A percentile compares a stretch with the other conserved stretches of the same genome.
Conservation (phyloP, 2,888 invertebrate species). For the Nomada ruficornis region DNA sequence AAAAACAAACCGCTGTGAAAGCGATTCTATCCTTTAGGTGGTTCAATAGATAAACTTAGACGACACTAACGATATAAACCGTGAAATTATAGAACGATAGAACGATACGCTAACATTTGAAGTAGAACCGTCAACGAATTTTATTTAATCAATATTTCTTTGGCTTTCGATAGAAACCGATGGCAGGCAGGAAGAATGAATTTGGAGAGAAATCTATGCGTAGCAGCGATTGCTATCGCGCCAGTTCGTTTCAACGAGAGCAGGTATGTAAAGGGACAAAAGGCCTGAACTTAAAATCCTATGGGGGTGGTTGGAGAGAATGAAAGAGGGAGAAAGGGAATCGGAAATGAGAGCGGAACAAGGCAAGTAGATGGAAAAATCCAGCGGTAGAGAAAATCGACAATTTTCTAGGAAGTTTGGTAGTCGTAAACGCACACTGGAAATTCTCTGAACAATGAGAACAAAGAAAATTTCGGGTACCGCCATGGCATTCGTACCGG, state of each 20-base stretch:
- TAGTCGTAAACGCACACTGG: conserved; percentile 59
- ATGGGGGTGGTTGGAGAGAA: conserved; percentile 30
- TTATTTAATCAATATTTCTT: background rate
- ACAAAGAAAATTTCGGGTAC: conserved; percentile 78
- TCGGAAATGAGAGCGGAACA: conserved; percentile 30
- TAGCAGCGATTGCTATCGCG: conserved; percentile 34
- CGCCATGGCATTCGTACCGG: conserved; percentile 70
- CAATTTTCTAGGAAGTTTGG: conserved; percentile 71
- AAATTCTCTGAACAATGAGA: conserved; percentile 77
- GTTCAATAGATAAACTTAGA: background rate
- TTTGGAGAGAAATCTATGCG: conserved; percentile 19
- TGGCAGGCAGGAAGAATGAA: background rate
- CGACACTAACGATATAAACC: background rate
- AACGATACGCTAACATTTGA: background rate
- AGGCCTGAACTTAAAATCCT: conserved; percentile 52
- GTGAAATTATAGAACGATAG: background rate
- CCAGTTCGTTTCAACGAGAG: conserved; percentile 48
- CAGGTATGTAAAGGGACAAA: conserved; percentile 68
- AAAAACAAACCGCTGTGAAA: background rate
- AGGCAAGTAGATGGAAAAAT: conserved; percentile 48
- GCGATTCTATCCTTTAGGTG: background rate
- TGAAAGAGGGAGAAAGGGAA: conserved; percentile 20
- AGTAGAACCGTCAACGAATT: background rate
- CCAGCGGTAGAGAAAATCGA: conserved; percentile 60
- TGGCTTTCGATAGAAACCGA: background rate